Base-by-base conservation (phyloP, 2,888 invertebrate genomes). In the Bibio marci region DNA sequence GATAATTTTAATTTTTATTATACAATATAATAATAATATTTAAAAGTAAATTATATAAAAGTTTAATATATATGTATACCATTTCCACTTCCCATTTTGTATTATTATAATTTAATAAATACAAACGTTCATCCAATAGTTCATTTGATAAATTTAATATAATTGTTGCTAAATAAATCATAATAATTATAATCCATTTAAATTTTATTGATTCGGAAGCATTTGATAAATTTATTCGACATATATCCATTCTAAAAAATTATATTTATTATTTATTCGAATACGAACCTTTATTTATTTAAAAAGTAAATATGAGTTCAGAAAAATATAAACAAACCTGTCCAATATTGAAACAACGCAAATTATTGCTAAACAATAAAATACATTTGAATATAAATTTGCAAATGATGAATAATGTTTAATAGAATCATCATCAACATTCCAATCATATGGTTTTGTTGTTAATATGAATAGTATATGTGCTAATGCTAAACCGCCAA, bases 301-400 rank as follows among this genome's bases (percentile, higher is more conserved):
- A 22, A 22, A n/a, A n/a, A n/a, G n/a, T n/a, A n/a, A n/a, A n/a
- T n/a, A n/a, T n/a, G n/a, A n/a, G n/a, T n/a, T n/a, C n/a, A n/a
- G n/a, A 35, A 35, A 35, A 35, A 35, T 13, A 18, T 35, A n/a
- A n/a, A 55, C 61, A 62, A 53, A 70, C 69, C 68, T 65, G 56
- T 70, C 70, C 47, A 68, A 66, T 26, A 70, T 65, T 25, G 70
- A 69, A 38, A 70, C 62, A 44, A 70, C 54, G 49, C 70, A 70
- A 37, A 70, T 52, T 38, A 68, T 63, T 34, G 65, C 64, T 43
- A 70, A 52, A 39, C 66, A 63, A 48, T 66, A 69, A 51, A 69
- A 70, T 31, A 66, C 56, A 41, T 59, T 62, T 38, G 59, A 48
- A 45, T 62, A 62, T 34, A 59, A 56, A 44, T 59, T 57, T 37